These are phyloP conservation scores for Mongoloraphidia duomilia DNA, from an alignment of 2,888 invertebrate species.

Conservation along the genomic window DNA sequence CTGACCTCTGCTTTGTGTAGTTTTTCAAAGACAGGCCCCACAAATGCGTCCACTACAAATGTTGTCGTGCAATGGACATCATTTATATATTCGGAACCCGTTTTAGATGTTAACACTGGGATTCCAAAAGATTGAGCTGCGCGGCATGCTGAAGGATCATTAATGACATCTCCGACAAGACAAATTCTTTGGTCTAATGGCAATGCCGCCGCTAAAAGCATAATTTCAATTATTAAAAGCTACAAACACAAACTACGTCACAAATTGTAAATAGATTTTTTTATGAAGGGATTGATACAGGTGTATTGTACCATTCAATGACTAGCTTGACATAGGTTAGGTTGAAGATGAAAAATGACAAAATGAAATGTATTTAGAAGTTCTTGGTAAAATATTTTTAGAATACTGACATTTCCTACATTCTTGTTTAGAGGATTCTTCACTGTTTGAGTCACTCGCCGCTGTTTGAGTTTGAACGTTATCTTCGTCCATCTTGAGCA, in stretches of 20 bases:
- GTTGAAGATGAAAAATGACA: too few species aligned
- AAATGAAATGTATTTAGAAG: too few species aligned
- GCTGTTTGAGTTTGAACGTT: conserved; percentile 28
- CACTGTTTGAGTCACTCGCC: conserved; percentile 28
- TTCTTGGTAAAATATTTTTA: neutral
- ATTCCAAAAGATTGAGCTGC: conserved; percentile 48
- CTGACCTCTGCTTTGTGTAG: conserved; percentile 48
- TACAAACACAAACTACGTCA: neutral
- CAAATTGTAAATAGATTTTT: too few species aligned
- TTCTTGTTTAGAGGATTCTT: conserved; percentile 24
- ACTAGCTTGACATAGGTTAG: too few species aligned
- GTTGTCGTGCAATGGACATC: conserved; percentile 46
- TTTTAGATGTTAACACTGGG: conserved; percentile 45
- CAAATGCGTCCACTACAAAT: conserved; percentile 61
- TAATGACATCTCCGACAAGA: conserved; percentile 40
- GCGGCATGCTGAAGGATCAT: conserved; percentile 36
- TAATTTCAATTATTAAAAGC: neutral
- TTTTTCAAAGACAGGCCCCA: conserved; percentile 52
- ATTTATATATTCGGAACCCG: conserved; percentile 42
- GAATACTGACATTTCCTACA: conserved; percentile 19
- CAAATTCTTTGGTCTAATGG: conserved; percentile 44
- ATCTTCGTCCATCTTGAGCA: conserved; percentile 31
- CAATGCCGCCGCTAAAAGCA: conserved; percentile 22
- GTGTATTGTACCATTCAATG: too few species aligned
- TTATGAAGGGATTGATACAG: too few species aligned